Percentiles rank a stretch among this genome's conserved stretches.
phyloP scores from a whole-genome alignment of 2,797 vertebrate genomes.

The Percopsis omiscomaycus region DNA sequence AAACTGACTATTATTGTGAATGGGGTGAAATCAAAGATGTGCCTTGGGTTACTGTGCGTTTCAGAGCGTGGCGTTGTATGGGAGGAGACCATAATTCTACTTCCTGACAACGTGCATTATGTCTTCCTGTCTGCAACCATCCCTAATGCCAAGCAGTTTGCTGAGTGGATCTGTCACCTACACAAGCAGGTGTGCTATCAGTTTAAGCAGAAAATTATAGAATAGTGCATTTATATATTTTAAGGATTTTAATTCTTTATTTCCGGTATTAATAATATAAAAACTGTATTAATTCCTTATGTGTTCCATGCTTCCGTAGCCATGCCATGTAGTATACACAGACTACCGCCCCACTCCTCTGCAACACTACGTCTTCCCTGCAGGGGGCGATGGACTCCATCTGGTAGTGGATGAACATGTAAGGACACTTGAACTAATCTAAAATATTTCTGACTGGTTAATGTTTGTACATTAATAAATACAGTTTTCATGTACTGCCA shows the following conservation, averaged over 20 bases:
- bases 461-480: background rate
- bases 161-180: conserved; percentile 98
- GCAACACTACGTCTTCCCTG: conserved; percentile 98
- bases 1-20: background rate
- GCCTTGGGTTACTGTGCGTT: conserved; percentile 5
- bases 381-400: conserved; percentile 97
- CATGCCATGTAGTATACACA: conserved; percentile 97
- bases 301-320: conserved; percentile 72
- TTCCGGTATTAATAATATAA: too few relatives aligned
- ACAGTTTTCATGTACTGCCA: background rate
- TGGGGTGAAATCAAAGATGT: background rate
- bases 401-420: conserved; percentile 98
- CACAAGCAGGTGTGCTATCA: conserved; percentile 87
- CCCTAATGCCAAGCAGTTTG: conserved; percentile 96
- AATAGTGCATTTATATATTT: too few relatives aligned
- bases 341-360: conserved; percentile 96
- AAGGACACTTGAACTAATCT: conserved; percentile 53
- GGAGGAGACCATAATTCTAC: conserved; percentile 99
- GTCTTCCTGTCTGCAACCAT: conserved; percentile 98
- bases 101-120: conserved; percentile 97
- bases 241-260: too few relatives aligned
- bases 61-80: conserved; percentile 97
- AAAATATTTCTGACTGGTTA: background rate
- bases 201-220: background rate
- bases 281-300: background rate